These are phyloP conservation scores for Elephas maximus DNA, from an alignment of 2,113 vertebrate genomes.

Conservation along the genomic window DNA sequence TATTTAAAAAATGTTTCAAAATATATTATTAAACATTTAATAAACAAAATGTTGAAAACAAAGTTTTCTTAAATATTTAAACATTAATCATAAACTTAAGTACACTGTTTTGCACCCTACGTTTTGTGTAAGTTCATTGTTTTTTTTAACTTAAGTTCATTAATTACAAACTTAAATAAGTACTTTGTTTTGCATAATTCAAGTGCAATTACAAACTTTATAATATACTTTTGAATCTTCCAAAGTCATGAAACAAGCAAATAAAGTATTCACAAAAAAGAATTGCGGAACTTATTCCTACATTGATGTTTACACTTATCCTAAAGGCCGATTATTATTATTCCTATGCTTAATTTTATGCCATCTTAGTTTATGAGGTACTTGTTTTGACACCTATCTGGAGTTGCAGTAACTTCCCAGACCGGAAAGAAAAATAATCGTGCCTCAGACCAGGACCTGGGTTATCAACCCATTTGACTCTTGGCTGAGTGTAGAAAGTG, in stretches of 20 bases:
- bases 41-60: neutral
- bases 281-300: neutral
- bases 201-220: neutral
- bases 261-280: neutral
- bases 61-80: slow-evolving; percentile 25
- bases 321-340: slow-evolving; percentile 13
- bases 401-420: slow-evolving; percentile 10
- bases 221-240: neutral
- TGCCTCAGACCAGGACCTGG: neutral
- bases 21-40: neutral
- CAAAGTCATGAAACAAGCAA: slow-evolving; percentile 40
- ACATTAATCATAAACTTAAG: neutral
- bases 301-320: neutral
- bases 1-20: neutral
- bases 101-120: neutral
- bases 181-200: neutral
- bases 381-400: slow-evolving; percentile 24
- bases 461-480: neutral
- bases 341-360: neutral
- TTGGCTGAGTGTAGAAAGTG: neutral
- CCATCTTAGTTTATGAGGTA: neutral
- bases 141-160: too few relatives aligned
- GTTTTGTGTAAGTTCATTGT: too few relatives aligned
- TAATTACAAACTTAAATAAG: neutral
- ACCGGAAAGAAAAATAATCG: slow-evolving; percentile 8